Conservation (phyloP, 2,888 invertebrate species). For the Mylabris sibirica region DNA sequence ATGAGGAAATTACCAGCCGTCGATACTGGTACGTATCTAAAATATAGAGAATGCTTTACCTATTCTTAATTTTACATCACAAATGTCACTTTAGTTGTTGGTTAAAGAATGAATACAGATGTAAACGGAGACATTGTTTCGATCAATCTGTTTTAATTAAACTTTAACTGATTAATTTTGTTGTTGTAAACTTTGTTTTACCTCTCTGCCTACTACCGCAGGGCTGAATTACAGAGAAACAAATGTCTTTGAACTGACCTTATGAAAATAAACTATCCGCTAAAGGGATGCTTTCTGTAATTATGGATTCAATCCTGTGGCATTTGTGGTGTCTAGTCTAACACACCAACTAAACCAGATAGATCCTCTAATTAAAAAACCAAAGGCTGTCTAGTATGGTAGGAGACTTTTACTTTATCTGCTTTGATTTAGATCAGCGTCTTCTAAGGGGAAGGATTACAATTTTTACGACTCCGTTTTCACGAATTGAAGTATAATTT, state of each 20-base stretch:
- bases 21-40: conserved; percentile 56
- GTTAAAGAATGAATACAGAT: no score
- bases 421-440: no score
- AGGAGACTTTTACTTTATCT: no score
- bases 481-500: no score
- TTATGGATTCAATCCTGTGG: not conserved
- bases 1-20: conserved; percentile 58
- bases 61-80: not conserved
- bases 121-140: no score
- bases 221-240: not conserved
- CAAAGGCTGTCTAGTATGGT: no score
- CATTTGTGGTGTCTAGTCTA: not conserved
- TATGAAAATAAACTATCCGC: no score
- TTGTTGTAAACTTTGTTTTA: no score
- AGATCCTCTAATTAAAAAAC: not conserved
- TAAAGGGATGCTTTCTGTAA: not conserved
- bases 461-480: no score
- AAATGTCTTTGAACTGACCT: not conserved
- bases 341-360: not conserved
- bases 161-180: not conserved
- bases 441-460: no score
- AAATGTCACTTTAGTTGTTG: not conserved
- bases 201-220: no score
- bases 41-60: not conserved
- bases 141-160: not conserved